phyloP scores from a whole-genome alignment of 1,140 invertebrate species.

The Myzus persicae region DNA sequence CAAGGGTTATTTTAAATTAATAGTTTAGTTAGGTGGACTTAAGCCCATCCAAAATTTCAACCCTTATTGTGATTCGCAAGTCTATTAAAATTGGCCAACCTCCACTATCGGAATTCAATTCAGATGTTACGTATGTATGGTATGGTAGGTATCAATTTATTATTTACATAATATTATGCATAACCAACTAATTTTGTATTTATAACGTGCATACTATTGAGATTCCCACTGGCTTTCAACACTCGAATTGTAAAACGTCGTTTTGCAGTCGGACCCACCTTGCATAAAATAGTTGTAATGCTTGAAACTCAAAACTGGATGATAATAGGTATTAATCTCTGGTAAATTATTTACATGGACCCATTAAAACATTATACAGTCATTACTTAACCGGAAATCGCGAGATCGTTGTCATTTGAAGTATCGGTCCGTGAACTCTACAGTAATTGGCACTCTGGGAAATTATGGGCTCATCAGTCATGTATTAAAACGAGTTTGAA shows the following conservation, averaged over 20 bases:
- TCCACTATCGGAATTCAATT: background rate
- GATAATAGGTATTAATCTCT: background rate
- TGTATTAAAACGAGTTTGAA: background rate
- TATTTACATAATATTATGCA: background rate
- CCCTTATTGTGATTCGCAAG: too few species aligned
- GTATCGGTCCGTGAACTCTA: background rate
- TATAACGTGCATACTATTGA: background rate
- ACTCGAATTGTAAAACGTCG: background rate
- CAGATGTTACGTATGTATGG: background rate
- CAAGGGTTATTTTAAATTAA: too few species aligned
- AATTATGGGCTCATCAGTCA: constrained; percentile 6
- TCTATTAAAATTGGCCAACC: background rate
- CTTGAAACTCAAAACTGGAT: background rate
- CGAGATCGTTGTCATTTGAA: background rate
- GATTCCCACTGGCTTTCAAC: background rate
- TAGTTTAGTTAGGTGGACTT: too few species aligned
- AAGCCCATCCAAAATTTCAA: too few species aligned
- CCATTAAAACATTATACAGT: background rate
- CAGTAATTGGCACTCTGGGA: background rate
- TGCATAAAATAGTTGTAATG: background rate
- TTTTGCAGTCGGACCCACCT: too few species aligned
- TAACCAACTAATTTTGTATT: background rate
- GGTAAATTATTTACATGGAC: background rate
- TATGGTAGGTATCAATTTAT: background rate
- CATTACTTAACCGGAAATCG: background rate